phyloP scores from a whole-genome alignment of 2,797 vertebrate species.

The Anomalospiza imberbis region DNA sequence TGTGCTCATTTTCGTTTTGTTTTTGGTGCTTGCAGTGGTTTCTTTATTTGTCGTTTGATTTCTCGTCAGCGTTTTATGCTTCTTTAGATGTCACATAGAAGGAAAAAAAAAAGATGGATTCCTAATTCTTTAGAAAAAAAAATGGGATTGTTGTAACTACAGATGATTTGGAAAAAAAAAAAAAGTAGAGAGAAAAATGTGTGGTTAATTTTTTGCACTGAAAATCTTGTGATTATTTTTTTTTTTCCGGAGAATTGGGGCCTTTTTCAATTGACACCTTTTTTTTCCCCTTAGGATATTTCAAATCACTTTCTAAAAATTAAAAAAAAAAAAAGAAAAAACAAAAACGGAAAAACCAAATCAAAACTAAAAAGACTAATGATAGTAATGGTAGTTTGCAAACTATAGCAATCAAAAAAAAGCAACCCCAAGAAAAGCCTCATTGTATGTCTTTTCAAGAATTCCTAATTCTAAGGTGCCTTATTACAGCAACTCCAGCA shows the following conservation, averaged over 20 bases:
- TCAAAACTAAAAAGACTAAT: conserved; percentile 33
- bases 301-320: conserved; percentile 71
- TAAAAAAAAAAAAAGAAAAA: background rate
- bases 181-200: conserved; percentile 63
- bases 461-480: conserved; percentile 73
- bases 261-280: conserved; percentile 83
- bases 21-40: conserved; percentile 83
- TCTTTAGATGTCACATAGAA: conserved; percentile 80
- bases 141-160: conserved; percentile 71
- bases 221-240: conserved; percentile 78
- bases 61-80: conserved; percentile 79
- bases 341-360: background rate
- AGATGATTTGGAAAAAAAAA: conserved; percentile 69
- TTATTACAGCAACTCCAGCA: conserved; percentile 61
- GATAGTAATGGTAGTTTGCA: conserved; percentile 62
- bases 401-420: conserved; percentile 65
- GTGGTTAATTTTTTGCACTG: conserved; percentile 81
- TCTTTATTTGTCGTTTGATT: conserved; percentile 79
- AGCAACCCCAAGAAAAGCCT: conserved; percentile 70
- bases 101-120: conserved; percentile 76
- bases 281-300: conserved; percentile 71
- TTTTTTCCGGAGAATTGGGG: conserved; percentile 79
- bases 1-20: conserved; percentile 81
- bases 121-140: conserved; percentile 67
- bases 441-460: conserved; percentile 68